phyloP scores from a whole-genome alignment of 2,888 invertebrate species.

The Rutpela maculata region DNA sequence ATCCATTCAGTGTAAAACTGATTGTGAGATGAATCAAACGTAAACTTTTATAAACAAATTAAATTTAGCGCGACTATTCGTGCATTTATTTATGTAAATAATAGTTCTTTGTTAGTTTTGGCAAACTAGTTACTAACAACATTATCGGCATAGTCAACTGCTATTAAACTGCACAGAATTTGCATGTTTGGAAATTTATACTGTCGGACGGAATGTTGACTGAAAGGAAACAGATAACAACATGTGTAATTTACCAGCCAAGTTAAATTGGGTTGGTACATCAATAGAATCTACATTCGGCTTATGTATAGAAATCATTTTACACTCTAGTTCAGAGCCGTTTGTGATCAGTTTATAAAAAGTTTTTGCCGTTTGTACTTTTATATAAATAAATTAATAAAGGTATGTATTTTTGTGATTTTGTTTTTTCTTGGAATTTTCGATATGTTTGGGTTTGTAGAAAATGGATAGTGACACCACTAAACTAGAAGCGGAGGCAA shows the following conservation, averaged over 20 bases:
- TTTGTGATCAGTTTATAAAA: background rate
- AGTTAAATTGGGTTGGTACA: constrained; percentile 27
- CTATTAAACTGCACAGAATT: constrained; percentile 23
- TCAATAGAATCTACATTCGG: constrained; percentile 4
- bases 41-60: constrained; percentile 14
- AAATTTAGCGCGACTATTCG: background rate
- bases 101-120: constrained; percentile 7
- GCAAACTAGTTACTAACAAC: constrained; percentile 23
- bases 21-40: background rate
- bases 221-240: constrained; percentile 28
- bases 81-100: background rate
- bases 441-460: no score
- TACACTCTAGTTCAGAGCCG: background rate
- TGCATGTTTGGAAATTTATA: constrained; percentile 3
- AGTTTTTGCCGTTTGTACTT: no score
- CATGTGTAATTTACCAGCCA: constrained; percentile 5
- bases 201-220: constrained; percentile 23
- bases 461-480: no score
- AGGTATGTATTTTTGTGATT: no score
- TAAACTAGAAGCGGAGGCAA: no score
- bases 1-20: background rate
- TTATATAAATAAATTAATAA: no score
- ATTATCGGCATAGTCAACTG: constrained; percentile 20
- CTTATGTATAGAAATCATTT: background rate
- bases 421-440: no score